Conservation (phyloP, 1,140 invertebrate genomes). For the Brachionus asplanchnoidis region DNA sequence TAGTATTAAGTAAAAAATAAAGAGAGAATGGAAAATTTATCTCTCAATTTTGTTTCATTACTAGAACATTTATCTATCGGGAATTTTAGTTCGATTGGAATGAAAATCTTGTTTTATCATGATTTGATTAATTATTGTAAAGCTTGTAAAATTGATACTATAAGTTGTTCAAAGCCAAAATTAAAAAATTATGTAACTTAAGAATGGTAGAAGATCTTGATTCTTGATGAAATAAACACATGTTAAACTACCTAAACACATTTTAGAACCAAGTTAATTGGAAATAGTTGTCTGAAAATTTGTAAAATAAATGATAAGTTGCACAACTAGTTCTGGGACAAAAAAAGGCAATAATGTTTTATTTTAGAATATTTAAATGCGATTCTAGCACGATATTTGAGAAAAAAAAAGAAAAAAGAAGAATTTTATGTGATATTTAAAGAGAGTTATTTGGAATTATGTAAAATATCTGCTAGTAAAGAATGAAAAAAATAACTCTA, state of each 20-base stretch:
- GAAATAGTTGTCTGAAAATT: not conserved
- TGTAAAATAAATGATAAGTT: not conserved
- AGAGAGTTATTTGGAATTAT: not conserved
- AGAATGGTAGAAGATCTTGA: not conserved
- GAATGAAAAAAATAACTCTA: not conserved
- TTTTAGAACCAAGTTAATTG: not conserved
- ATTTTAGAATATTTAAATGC: not conserved
- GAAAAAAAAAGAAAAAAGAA: not conserved
- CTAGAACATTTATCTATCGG: not conserved
- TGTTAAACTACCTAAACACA: not conserved
- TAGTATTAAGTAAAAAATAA: not conserved
- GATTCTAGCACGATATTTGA: not conserved
- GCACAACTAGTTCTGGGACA: not conserved
- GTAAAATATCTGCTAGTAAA: not conserved
- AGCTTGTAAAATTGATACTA: not conserved
- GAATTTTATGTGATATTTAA: not conserved
- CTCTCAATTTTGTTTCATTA: not conserved
- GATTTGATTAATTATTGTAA: slow-evolving; percentile 1
- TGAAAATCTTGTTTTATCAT: not conserved
- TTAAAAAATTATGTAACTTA: not conserved
- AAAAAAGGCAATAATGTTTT: not conserved
- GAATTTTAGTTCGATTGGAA: not conserved
- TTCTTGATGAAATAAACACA: slow-evolving; percentile 2
- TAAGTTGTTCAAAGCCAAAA: not conserved
- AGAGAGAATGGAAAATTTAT: not conserved